Conservation (phyloP, 2,797 vertebrate species). For the Chelon auratus region DNA sequence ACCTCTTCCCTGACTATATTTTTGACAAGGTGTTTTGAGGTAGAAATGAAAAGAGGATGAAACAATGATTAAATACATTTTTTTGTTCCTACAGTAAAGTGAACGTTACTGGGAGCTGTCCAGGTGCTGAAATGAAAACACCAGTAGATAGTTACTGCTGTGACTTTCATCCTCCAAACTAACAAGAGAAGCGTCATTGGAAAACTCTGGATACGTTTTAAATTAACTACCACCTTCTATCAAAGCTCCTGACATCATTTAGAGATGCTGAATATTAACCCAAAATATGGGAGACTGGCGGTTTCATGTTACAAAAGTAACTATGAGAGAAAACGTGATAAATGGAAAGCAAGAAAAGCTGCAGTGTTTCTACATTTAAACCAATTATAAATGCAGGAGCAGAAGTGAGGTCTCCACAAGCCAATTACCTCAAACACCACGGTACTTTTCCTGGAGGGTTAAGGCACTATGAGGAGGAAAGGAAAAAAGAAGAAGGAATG, state of each 20-base stretch:
- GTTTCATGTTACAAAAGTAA: background rate
- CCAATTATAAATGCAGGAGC: constrained; percentile 35
- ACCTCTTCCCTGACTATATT: no score
- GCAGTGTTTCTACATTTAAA: constrained; percentile 18
- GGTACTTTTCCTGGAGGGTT: constrained; percentile 41
- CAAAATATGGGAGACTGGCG: background rate
- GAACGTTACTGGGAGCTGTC: constrained; percentile 27
- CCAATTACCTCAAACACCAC: constrained; percentile 52
- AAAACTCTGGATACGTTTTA: background rate
- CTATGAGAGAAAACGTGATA: constrained; percentile 1
- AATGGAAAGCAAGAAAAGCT: constrained; percentile 12
- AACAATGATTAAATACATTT: background rate
- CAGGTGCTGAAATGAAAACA: constrained; percentile 46
- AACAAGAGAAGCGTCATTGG: no score
- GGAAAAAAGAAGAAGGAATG: constrained; percentile 27
- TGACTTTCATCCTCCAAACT: no score
- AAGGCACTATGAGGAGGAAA: constrained; percentile 42
- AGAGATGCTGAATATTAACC: background rate
- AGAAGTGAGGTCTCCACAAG: constrained; percentile 52
- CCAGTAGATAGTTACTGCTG: background rate
- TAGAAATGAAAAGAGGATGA: no score
- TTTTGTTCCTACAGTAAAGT: background rate
- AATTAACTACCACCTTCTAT: background rate
- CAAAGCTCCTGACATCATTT: background rate
- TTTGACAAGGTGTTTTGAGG: no score